These are phyloP conservation scores for Crypturellus tataupa DNA, from an alignment of 2,797 vertebrate species.

Conservation along the genomic window DNA sequence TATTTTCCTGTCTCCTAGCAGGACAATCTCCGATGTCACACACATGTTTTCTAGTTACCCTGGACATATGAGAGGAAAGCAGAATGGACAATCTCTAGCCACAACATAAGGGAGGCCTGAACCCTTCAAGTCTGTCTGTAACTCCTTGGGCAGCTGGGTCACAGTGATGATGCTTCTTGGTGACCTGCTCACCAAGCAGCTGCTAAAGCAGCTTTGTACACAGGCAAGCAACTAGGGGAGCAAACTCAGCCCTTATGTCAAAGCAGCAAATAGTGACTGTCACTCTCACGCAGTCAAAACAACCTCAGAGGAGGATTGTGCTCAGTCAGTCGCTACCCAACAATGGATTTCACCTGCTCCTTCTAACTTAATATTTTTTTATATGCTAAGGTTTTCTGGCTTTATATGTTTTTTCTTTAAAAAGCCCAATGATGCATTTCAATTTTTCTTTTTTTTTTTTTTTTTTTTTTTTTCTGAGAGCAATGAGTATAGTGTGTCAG, in stretches of 20 bases:
- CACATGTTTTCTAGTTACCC: not conserved
- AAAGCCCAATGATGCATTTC: not conserved
- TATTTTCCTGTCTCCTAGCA: too few species aligned
- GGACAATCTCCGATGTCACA: not conserved
- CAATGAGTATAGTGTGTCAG: fast-evolving
- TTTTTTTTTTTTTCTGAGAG: not conserved
- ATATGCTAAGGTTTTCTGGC: not conserved
- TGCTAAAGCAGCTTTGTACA: not conserved
- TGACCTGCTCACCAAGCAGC: not conserved
- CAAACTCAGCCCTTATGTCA: not conserved
- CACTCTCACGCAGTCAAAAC: not conserved
- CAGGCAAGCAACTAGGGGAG: not conserved
- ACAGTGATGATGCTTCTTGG: not conserved
- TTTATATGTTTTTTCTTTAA: not conserved
- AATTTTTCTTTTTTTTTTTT: not conserved
- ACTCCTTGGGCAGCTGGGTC: not conserved
- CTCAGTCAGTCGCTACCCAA: not conserved
- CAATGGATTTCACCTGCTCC: not conserved
- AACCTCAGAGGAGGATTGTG: not conserved
- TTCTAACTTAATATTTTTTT: not conserved
- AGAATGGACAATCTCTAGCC: not conserved
- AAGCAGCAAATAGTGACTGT: not conserved
- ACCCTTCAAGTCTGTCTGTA: not conserved
- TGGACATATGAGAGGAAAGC: not conserved
- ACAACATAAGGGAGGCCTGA: not conserved